Evolutionary conservation across 2,888 invertebrate species (phyloP).

Genomic region (Andrena minutula): DNA sequence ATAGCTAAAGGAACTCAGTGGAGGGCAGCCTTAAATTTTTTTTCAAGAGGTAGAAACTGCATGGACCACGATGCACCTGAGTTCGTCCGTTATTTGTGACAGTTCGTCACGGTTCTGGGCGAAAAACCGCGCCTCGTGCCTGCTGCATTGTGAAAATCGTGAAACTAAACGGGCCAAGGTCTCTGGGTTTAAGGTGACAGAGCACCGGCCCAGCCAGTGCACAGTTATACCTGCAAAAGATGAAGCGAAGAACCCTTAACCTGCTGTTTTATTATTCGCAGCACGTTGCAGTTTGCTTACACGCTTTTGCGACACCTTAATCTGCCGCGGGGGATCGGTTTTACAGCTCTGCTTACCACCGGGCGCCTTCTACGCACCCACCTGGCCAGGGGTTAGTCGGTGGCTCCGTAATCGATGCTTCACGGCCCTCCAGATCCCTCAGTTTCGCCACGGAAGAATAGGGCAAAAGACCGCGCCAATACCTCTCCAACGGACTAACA

Average conservation of each 20-base stretch:
- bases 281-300: slow-evolving; percentile 63
- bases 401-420: slow-evolving; percentile 57
- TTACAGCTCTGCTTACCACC: slow-evolving; percentile 67
- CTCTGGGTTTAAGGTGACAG: slow-evolving; percentile 55
- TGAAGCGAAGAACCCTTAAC: slow-evolving; percentile 66
- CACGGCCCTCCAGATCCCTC: slow-evolving; percentile 25
- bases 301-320: slow-evolving; percentile 72
- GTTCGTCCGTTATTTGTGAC: slow-evolving; percentile 11
- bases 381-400: slow-evolving; percentile 38
- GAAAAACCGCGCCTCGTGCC: slow-evolving; percentile 48
- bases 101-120: neutral
- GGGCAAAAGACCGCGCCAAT: slow-evolving; percentile 25
- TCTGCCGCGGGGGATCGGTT: slow-evolving; percentile 71
- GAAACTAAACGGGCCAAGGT: slow-evolving; percentile 47
- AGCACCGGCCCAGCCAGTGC: slow-evolving; percentile 27
- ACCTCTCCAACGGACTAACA: neutral
- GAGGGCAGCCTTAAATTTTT: neutral
- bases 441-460: slow-evolving; percentile 28
- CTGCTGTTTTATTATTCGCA: slow-evolving; percentile 75
- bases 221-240: slow-evolving; percentile 54
- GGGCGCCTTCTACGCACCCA: slow-evolving; percentile 56
- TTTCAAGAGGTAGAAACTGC: neutral
- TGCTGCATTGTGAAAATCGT: slow-evolving; percentile 37
- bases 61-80: neutral
- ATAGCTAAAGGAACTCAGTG: neutral